Evolutionary conservation across 2,888 invertebrate species (phyloP), one percentile per base, ranked within the genome.

Genomic region (Exephanes ischioxanthus): DNA sequence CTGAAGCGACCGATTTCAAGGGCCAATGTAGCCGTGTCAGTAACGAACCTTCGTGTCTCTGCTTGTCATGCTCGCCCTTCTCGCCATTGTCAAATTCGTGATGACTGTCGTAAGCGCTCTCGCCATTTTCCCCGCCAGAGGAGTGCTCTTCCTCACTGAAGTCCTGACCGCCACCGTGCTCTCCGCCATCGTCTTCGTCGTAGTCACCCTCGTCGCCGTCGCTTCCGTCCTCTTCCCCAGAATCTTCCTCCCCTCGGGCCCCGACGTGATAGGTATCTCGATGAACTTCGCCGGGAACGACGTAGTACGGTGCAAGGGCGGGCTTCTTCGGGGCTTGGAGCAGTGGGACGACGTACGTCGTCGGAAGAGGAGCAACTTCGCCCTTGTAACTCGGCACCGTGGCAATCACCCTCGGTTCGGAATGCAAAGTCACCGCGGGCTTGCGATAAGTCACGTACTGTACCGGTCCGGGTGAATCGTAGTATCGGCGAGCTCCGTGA

Each of bases 1-100:
- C 33, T 0, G 7, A 33, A 33, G 33, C 6, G 0, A 1, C 33
- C 33, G 33, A 7, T 33, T 7, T 33, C 6, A 33, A 6, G 33
- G 41, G 0, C 11, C 0, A 1, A 11, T 3, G 41, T 2, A 19
- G 1, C 11, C 0, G 11, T 1, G 19, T 30, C 7, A 58, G 14
- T 26, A 4, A 68, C 67, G 72, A 51, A 79, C 96, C 96, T 87
- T 89, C 95, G 94, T 96, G 96, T 3, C 95, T 94, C 90, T 95
- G 96, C 90, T 97, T 96, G 90, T 97, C 96, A 90, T 97, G 97
- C 89, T 97, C 96, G 0, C 97, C 97, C 90, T 96, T 97, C 87
- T 96, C 95, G 3, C 96, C 96, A 72, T 97, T 96, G 88, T 96
- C 96, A 87, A 96, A 95, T 80, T 96, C 95, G 90, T 97, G 97